Evolutionary conservation across 2,113 vertebrate genomes (phyloP), one percentile per base, ranked within the genome.

Genomic region (Capreolus pygargus): DNA sequence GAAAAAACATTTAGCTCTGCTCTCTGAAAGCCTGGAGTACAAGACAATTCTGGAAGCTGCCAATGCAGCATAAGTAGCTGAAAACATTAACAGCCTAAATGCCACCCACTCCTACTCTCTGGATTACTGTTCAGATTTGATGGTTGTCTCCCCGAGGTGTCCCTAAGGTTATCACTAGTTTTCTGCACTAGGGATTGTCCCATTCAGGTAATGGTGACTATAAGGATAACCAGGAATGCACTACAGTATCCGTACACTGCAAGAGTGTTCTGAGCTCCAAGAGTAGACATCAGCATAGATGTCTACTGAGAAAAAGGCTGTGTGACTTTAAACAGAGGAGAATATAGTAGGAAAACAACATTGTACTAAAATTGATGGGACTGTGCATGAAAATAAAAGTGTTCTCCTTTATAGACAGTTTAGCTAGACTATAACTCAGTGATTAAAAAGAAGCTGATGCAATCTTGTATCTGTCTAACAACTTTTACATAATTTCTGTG

Each of bases 131-230:
- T 94, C n/a, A 70, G 13, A 87, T 78, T 95, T 52, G 28, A 89
- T 78, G 17, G 89, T 64, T 88, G 1, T 84, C 54, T 96, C n/a
- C 30, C 50, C 11, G 7, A 89, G 7, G 19, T 81, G 33, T 92
- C 43, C 47, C 67, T 89, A 85, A 76, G 47, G 50, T 61, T 81
- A 61, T 93, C 54, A 67, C 61, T 47, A 52, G 17, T 23, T 94
- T 84, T 89, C 61, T 87, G 52, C n/a, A 94, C 74, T 52, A 79
- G 43, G 7, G 17, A 78, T 78, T 94, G 43, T 87, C n/a, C 36
- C 19, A 95, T 95, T 95, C 43, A 70, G n/a, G 15, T 87, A 96
- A 93, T 85, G 36, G 36, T 78, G 74, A 90, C 74, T 87, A 55
- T 15, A 5, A 45, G 43, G 16, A 83, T 54, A 94, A 15, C 7